Evolutionary conservation across 2,888 invertebrate genomes (phyloP), one percentile per base, ranked within the genome.

Genomic region (Trichopoda pennipes): DNA sequence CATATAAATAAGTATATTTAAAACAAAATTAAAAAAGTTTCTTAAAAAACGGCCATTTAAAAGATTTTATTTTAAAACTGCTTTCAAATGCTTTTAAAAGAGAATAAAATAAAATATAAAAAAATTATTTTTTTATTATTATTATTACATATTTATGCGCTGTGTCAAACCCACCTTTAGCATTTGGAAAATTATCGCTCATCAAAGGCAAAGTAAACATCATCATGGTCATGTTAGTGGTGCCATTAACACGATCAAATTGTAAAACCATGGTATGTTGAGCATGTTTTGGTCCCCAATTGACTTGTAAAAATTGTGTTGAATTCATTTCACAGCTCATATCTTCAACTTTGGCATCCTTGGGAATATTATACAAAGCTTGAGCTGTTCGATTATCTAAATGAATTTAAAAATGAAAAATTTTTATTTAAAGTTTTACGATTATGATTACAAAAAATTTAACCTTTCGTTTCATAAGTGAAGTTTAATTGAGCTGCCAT

Each of bases 401-500:
- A n/a, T n/a, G n/a, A n/a, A n/a, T n/a, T n/a, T n/a, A n/a, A 60
- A 60, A 17, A 73, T 58, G 64, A 23, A 49, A 17, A 17, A 16
- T 38, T 28, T 28, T 2, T 7, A 28, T 64, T 9, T 28, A 8
- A 42, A 42, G 10, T 14, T 9, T 42, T 42, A 12, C 12, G 6
- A 47, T 8, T 47, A 17, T 17, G 7, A 17, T 49, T 49, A 19
- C 1, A 7, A 49, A 16, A 35, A 42, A 3, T n/a, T 38, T 4
- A 21, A 90, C 91, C 88, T 85, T 87, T 88, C 23, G 87, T 88
- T 83, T 86, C 87, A 73, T 91, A 91, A n/a, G 88, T 89, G 68
- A 96, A 88, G 84, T 93, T 94, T 74, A 96, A 90, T 87, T 94
- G 93, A 7, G 94, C 92, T 0, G 95, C 94, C 92, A 95, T 94